A percentile compares a stretch with the other conserved stretches of the same genome.
Conservation (phyloP, 1,140 invertebrate genomes). For the Euborellia annulipes region DNA sequence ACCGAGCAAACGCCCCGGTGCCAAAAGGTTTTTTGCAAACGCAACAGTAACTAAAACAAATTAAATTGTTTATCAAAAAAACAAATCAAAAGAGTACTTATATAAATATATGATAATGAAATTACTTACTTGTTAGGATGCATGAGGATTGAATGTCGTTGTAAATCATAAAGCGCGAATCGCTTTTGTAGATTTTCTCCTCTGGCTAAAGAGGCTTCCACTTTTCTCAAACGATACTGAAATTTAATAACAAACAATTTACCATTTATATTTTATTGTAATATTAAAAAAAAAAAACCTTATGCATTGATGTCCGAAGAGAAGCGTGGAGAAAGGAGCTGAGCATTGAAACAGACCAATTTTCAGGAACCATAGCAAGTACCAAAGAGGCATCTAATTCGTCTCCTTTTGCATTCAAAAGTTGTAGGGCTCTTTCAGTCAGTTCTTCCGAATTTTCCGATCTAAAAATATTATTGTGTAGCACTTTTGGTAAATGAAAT, state of each 20-base stretch:
- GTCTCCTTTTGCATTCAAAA: conserved; percentile 29
- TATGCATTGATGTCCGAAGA: conserved; percentile 26
- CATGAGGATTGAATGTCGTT: conserved; percentile 23
- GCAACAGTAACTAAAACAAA: conserved; percentile 28
- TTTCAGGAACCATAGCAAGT: conserved; percentile 29
- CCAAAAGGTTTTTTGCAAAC: conserved; percentile 30
- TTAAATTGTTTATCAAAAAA: neutral
- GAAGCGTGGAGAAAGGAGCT: conserved; percentile 28
- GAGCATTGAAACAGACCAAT: conserved; percentile 30
- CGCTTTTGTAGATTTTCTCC: conserved; percentile 30
- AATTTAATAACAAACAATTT: conserved; percentile 1
- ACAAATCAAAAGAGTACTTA: neutral
- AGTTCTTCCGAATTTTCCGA: too few species aligned
- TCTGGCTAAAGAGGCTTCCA: conserved; percentile 28
- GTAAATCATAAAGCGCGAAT: conserved; percentile 25
- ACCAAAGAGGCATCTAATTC: conserved; percentile 32
- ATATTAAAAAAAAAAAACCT: conserved; percentile 7
- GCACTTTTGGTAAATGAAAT: too few species aligned
- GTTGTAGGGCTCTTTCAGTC: conserved; percentile 27
- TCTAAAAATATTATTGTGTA: too few species aligned
- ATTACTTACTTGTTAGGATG: conserved; percentile 29
- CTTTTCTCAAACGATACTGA: conserved; percentile 23
- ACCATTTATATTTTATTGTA: neutral
- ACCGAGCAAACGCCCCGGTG: conserved; percentile 29
- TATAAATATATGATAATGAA: neutral